Percentiles rank a stretch among this genome's conserved stretches.
Conservation (phyloP, 2,797 vertebrate species). For the Euthynnus affinis region DNA sequence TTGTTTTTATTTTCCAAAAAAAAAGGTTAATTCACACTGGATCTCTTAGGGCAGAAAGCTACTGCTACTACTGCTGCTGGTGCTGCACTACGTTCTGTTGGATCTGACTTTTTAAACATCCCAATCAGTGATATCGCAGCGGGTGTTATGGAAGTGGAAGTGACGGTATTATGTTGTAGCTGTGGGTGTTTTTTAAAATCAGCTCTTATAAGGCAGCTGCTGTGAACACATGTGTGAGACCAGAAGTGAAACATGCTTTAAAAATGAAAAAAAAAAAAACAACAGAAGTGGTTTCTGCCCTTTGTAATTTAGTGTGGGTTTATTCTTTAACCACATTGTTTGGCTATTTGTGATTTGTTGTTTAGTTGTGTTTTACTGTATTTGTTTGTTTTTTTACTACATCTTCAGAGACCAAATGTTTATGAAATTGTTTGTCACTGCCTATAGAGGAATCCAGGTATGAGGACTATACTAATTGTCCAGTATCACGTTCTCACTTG, state of each 20-base stretch:
- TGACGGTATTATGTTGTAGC: conserved; percentile 12
- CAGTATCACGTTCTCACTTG: conserved; percentile 53
- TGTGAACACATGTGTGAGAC: conserved; percentile 4
- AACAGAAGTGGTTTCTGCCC: conserved; percentile 12
- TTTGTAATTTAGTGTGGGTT: conserved; percentile 54
- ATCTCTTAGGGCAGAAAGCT: conserved; percentile 20
- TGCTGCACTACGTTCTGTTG: neutral
- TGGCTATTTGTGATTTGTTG: conserved; percentile 57
- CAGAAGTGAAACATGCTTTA: neutral
- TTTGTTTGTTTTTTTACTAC: conserved; percentile 63
- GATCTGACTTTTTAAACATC: neutral
- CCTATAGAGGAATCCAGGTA: conserved; percentile 56
- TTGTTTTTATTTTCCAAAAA: conserved; percentile 45
- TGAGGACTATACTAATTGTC: conserved; percentile 50
- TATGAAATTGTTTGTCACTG: conserved; percentile 73
- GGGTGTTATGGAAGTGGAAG: conserved; percentile 19
- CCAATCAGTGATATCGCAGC: conserved; percentile 34
- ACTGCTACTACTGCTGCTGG: too few species aligned
- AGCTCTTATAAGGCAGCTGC: conserved; percentile 33
- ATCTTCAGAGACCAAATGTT: conserved; percentile 79
- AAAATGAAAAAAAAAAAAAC: neutral
- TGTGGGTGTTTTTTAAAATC: conserved; percentile 46
- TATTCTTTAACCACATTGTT: conserved; percentile 36
- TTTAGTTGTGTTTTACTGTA: conserved; percentile 58
- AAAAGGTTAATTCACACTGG: conserved; percentile 56